A percentile compares a stretch with the other conserved stretches of the same genome.
Evolutionary conservation across 2,113 vertebrate species (phyloP).

Genomic region (Danionella cerebrum): DNA sequence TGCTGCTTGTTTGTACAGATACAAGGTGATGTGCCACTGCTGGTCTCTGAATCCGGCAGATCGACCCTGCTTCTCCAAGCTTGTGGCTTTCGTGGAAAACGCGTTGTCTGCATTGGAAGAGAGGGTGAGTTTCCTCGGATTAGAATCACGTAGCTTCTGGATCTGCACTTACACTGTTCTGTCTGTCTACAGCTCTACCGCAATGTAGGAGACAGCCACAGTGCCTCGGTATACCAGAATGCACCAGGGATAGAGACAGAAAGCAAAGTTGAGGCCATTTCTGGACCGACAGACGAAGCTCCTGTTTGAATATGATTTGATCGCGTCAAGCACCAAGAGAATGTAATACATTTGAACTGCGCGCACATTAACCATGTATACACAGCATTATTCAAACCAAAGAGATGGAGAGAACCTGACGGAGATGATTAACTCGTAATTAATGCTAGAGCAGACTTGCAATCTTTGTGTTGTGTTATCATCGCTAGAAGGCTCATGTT

Average conservation of each 20-base stretch:
- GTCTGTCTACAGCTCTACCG: constrained; percentile 53
- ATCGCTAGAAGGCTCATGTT: too few species aligned
- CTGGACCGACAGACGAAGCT: not conserved
- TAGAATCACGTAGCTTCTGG: too few species aligned
- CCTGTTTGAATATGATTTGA: not conserved
- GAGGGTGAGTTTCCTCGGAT: constrained; percentile 59
- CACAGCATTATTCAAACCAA: not conserved
- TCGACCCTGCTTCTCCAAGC: constrained; percentile 76
- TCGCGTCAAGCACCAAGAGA: not conserved
- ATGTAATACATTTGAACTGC: not conserved
- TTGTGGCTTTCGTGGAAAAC: constrained; percentile 72
- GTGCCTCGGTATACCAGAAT: constrained; percentile 46
- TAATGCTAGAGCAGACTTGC: too few species aligned
- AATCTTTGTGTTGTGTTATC: too few species aligned
- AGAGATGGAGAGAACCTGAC: too few species aligned
- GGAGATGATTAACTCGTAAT: too few species aligned
- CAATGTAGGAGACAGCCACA: constrained; percentile 37
- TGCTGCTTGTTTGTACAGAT: constrained; percentile 50
- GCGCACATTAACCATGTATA: not conserved
- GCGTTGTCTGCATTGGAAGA: constrained; percentile 75
- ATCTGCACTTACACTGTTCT: not conserved
- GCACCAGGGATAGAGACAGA: not conserved
- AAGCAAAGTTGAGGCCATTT: not conserved
- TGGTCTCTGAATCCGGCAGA: constrained; percentile 76
- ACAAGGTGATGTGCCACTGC: constrained; percentile 79